Evolutionary conservation across 2,113 vertebrate species (phyloP), one percentile per base, ranked within the genome.

Genomic region (Benitochromis conjunctus): DNA sequence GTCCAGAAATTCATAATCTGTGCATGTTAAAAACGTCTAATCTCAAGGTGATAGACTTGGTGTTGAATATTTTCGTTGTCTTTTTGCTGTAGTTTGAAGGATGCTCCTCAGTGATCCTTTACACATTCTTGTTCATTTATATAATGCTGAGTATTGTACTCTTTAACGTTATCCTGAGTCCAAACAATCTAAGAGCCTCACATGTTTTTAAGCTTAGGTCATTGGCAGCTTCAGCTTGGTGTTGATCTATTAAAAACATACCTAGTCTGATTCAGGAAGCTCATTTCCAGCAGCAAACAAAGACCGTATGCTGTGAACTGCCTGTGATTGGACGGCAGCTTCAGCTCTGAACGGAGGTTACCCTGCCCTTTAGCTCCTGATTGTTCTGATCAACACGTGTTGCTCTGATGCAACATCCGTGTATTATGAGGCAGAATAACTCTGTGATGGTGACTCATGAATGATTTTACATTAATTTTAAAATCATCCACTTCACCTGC

Each of bases 321-420:
- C 51, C 82, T 7, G 86, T 87, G 88, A 91, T 64, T 0, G 79
- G 57, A 54, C 69, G n/a, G 46, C 26, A 56, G 18, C 31, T 55
- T 43, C 55, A 41, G 74, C 11, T 46, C 14, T 38, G 57, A n/a
- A 13, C 11, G 12, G 71, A 34, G 53, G 43, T 13, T 29, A 13
- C 90, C 91, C 62, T 88, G 79, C 90, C 91, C 92, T 87, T 31
- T 51, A 11, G 43, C 62, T 76, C 38, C 89, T 60, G 88, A 90
- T 89, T 92, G 92, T 95, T 92, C 91, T 90, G 57, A 62, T 69
- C 43, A 80, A 77, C 82, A 84, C 88, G 79, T 76, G 66, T 57
- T 43, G 34, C 80, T 60, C 77, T 94, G 95, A 92, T 34, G 92
- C 88, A 89, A 95, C 83, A 90, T 96, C 95, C 94, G 53, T 16